Evolutionary conservation across 2,797 vertebrate genomes (phyloP).

Genomic region (Halcyon chelicuti): DNA sequence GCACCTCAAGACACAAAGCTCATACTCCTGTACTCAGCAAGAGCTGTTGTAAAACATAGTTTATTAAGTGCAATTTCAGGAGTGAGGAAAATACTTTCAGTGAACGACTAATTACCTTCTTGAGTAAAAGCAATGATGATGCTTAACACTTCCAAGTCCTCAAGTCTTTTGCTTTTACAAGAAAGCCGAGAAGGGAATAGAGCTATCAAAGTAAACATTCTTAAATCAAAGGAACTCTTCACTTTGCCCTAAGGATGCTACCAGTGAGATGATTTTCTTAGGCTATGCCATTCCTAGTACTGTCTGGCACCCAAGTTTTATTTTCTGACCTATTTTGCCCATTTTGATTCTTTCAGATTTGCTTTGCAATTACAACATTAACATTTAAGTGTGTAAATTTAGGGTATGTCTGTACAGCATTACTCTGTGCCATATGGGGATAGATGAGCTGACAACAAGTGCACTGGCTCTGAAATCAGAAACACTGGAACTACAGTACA

Average conservation of each 20-base stretch:
- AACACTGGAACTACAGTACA: neutral
- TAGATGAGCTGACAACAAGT: neutral
- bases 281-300: neutral
- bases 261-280: neutral
- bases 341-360: neutral
- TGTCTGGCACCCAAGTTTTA: neutral
- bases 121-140: neutral
- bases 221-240: neutral
- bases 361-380: neutral
- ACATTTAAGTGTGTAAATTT: neutral
- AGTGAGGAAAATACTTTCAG: neutral
- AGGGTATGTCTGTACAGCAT: neutral
- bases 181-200: neutral
- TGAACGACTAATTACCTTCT: neutral
- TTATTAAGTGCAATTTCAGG: neutral
- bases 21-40: neutral
- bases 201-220: neutral
- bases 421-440: neutral
- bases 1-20: neutral
- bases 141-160: neutral
- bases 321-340: neutral
- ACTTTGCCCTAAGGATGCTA: neutral
- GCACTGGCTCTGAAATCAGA: neutral
- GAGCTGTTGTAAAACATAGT: neutral
- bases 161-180: neutral